phyloP scores from a whole-genome alignment of 2,113 vertebrate species.

The Megalops atlanticus region DNA sequence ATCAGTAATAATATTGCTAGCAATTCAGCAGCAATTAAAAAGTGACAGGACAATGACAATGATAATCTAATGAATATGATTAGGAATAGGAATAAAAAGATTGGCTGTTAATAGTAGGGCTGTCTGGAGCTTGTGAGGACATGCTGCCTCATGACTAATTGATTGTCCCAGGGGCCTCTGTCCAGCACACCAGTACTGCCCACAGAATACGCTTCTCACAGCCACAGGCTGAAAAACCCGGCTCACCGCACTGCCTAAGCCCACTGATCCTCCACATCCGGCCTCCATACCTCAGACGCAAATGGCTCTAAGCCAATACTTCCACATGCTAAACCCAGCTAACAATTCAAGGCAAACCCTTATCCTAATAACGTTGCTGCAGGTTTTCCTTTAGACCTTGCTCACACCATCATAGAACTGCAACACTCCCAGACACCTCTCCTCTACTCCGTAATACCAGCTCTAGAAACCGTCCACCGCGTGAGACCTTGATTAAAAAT shows the following conservation, averaged over 20 bases:
- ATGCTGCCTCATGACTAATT: constrained; percentile 59
- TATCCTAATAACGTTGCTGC: neutral
- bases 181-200: constrained; percentile 62
- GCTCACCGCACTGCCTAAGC: constrained; percentile 59
- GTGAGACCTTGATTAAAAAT: neutral
- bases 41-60: neutral
- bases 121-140: constrained; percentile 44
- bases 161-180: constrained; percentile 57
- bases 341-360: neutral
- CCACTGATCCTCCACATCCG: constrained; percentile 64
- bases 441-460: neutral
- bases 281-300: constrained; percentile 43
- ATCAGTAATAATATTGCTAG: too few species aligned
- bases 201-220: constrained; percentile 59
- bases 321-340: constrained; percentile 44
- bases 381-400: constrained; percentile 31
- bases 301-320: constrained; percentile 55
- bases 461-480: neutral
- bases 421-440: neutral
- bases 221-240: constrained; percentile 57
- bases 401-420: neutral
- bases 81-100: neutral
- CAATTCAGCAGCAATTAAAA: neutral
- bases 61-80: neutral
- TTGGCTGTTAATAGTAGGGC: constrained; percentile 44